phyloP scores from a whole-genome alignment of 2,113 vertebrate genomes.

The Lepidothrix coronata region DNA sequence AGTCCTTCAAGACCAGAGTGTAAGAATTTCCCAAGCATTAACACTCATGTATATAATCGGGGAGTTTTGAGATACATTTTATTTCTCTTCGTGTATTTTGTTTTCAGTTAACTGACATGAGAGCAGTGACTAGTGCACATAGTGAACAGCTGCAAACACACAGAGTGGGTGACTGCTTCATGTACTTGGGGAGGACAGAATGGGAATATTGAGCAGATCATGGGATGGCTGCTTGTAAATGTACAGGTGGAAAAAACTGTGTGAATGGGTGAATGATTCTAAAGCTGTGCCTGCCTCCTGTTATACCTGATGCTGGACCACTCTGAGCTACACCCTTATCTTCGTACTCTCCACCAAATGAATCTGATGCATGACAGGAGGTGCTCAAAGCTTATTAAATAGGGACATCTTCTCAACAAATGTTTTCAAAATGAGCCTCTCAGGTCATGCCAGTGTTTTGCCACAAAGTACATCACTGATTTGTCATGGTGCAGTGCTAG shows the following conservation, averaged over 20 bases:
- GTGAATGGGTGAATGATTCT: not conserved
- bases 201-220: not conserved
- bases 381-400: not conserved
- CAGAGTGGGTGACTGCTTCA: not conserved
- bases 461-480: not conserved
- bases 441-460: not conserved
- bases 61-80: not conserved
- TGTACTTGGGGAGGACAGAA: not conserved
- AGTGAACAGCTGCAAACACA: not conserved
- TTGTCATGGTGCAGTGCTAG: not conserved
- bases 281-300: not conserved
- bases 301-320: not conserved
- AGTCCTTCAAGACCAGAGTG: not conserved
- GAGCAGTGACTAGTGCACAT: not conserved
- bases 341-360: not conserved
- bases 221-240: not conserved
- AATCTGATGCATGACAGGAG: not conserved
- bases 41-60: fast-evolving
- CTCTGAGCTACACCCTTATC: not conserved
- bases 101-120: not conserved
- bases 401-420: not conserved
- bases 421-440: not conserved
- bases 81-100: not conserved
- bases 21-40: not conserved
- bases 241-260: fast-evolving